Evolutionary conservation across 2,797 vertebrate genomes (phyloP).

Genomic region (Megaceryle alcyon): DNA sequence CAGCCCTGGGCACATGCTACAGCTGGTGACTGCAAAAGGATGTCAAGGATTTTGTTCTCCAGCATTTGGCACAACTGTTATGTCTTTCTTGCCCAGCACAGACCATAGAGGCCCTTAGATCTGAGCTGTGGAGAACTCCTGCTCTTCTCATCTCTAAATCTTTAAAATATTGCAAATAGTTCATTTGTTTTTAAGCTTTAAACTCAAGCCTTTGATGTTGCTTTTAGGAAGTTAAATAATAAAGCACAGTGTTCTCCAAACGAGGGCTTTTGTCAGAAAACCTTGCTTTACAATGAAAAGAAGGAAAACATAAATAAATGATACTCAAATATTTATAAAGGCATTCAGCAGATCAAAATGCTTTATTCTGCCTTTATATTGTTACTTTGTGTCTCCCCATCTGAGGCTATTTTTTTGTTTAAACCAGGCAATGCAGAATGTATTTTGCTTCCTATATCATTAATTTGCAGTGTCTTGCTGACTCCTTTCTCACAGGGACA

Average conservation of each 20-base stretch:
- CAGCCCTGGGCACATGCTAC: not conserved
- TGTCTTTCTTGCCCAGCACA: slow-evolving; percentile 7
- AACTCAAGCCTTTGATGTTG: slow-evolving; percentile 76
- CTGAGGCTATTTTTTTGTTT: slow-evolving; percentile 58
- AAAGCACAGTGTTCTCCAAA: slow-evolving; percentile 66
- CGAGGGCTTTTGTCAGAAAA: slow-evolving; percentile 68
- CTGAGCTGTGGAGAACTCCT: slow-evolving; percentile 65
- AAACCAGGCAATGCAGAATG: slow-evolving; percentile 29
- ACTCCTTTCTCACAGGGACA: slow-evolving; percentile 31
- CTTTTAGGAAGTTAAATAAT: slow-evolving; percentile 79
- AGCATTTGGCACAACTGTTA: not conserved
- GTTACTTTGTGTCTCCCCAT: slow-evolving; percentile 62
- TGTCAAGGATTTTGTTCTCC: slow-evolving; percentile 2
- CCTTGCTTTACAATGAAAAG: slow-evolving; percentile 76
- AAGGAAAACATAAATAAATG: slow-evolving; percentile 79
- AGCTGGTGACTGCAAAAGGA: not conserved
- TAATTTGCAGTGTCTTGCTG: slow-evolving; percentile 22
- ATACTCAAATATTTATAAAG: slow-evolving; percentile 77
- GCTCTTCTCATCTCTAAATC: slow-evolving; percentile 70
- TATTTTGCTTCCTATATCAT: slow-evolving; percentile 35
- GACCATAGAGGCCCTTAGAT: slow-evolving; percentile 56
- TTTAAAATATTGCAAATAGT: slow-evolving; percentile 75
- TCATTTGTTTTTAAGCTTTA: slow-evolving; percentile 71
- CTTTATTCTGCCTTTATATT: slow-evolving; percentile 73
- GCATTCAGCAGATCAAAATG: slow-evolving; percentile 76